phyloP scores from a whole-genome alignment of 2,113 vertebrate species.

The Gallinago paraguaiae region DNA sequence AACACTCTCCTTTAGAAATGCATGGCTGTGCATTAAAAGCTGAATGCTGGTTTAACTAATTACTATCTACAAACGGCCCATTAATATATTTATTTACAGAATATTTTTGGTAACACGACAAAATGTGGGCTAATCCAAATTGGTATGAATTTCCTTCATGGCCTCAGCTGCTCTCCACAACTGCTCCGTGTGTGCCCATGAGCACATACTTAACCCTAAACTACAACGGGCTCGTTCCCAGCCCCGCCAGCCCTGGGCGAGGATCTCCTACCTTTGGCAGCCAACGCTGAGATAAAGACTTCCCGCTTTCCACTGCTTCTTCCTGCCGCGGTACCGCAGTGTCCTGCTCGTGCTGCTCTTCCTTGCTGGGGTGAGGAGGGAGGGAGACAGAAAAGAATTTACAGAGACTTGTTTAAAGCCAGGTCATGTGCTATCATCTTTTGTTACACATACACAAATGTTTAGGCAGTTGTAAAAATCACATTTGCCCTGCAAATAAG shows the following conservation, averaged over 20 bases:
- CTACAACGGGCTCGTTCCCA: accelerated
- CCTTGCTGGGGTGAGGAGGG: background rate
- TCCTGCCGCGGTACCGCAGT: background rate
- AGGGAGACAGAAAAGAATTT: background rate
- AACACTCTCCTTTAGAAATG: background rate
- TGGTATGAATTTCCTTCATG: background rate
- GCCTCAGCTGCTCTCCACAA: background rate
- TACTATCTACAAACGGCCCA: background rate
- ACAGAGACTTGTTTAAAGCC: background rate
- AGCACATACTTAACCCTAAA: background rate
- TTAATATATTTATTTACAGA: slow-evolving; percentile 2
- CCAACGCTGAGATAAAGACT: accelerated
- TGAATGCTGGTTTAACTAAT: background rate
- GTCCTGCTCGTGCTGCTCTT: background rate
- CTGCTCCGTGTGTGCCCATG: accelerated
- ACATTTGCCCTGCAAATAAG: background rate
- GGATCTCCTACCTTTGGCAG: background rate
- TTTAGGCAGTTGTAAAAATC: background rate
- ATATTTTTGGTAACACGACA: background rate
- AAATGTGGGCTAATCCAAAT: background rate
- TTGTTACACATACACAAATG: background rate
- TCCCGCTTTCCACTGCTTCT: background rate
- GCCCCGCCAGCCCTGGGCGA: background rate
- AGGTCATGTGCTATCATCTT: background rate
- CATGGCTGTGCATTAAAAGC: background rate